Evolutionary conservation across 2,888 invertebrate genomes (phyloP).

Genomic region (Cloeon dipterum): DNA sequence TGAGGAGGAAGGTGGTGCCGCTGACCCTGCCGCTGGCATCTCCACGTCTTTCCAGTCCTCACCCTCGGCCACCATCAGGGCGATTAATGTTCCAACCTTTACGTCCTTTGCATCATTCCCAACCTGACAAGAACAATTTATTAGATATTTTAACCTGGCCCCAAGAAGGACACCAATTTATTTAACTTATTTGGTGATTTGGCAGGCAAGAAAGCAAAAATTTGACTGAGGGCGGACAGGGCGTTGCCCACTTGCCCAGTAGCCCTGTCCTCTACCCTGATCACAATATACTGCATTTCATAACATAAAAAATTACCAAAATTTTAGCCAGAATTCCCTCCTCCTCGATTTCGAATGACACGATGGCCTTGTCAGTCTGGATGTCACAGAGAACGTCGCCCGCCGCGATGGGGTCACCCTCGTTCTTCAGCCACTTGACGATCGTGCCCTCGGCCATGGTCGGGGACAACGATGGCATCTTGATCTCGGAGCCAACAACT

Average conservation of each 20-base stretch:
- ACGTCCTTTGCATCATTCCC: constrained; percentile 27
- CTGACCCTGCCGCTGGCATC: constrained; percentile 11
- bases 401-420: constrained; percentile 25
- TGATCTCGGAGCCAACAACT: constrained; percentile 20
- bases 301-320: no score
- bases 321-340: constrained; percentile 36
- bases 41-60: constrained; percentile 35
- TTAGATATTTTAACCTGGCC: no score
- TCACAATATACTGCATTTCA: no score
- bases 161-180: no score
- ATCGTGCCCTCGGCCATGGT: constrained; percentile 36
- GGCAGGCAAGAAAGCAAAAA: no score
- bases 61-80: constrained; percentile 31
- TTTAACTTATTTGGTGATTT: background rate
- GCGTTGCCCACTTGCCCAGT: no score
- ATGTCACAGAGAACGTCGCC: constrained; percentile 39
- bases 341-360: constrained; percentile 33
- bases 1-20: constrained; percentile 1
- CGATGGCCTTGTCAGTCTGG: constrained; percentile 38
- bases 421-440: constrained; percentile 29
- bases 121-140: constrained; percentile 14
- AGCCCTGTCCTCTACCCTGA: no score
- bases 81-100: constrained; percentile 30
- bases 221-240: no score
- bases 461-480: constrained; percentile 35